These are phyloP conservation scores for Tromatobia lineatoria DNA, from an alignment of 2,888 invertebrate species.

Conservation along the genomic window DNA sequence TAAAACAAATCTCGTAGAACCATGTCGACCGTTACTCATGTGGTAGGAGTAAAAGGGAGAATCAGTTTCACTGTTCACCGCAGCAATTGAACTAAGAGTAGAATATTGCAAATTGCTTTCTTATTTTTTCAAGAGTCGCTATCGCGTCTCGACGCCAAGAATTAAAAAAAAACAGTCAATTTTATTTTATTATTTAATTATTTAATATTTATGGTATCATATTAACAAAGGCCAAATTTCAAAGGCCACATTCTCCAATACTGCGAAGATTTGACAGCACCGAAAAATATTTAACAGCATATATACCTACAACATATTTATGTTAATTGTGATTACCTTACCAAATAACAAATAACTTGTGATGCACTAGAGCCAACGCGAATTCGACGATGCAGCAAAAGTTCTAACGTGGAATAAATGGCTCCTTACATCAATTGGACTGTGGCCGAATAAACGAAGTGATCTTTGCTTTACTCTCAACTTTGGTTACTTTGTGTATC, in stretches of 20 bases:
- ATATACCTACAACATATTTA: too few relatives aligned
- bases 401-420: conserved; percentile 75
- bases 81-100: not conserved
- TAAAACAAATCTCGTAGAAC: not conserved
- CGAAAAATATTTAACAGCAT: too few relatives aligned
- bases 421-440: conserved; percentile 74
- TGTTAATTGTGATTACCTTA: too few relatives aligned
- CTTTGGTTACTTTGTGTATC: conserved; percentile 76
- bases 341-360: not conserved
- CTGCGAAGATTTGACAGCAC: too few relatives aligned
- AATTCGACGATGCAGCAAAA: conserved; percentile 72
- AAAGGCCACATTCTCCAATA: too few relatives aligned
- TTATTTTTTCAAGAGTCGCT: too few relatives aligned
- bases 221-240: too few relatives aligned
- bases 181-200: too few relatives aligned
- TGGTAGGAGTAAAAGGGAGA: not conserved
- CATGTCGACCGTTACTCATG: not conserved
- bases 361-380: conserved; percentile 66
- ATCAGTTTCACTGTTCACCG: not conserved
- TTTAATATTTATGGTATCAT: too few relatives aligned
- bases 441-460: conserved; percentile 76
- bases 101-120: not conserved
- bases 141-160: too few relatives aligned
- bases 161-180: too few relatives aligned
- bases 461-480: conserved; percentile 72